A percentile compares a stretch with the other conserved stretches of the same genome.
Evolutionary conservation across 2,888 invertebrate species (phyloP).

Genomic region (Sturmia bella): DNA sequence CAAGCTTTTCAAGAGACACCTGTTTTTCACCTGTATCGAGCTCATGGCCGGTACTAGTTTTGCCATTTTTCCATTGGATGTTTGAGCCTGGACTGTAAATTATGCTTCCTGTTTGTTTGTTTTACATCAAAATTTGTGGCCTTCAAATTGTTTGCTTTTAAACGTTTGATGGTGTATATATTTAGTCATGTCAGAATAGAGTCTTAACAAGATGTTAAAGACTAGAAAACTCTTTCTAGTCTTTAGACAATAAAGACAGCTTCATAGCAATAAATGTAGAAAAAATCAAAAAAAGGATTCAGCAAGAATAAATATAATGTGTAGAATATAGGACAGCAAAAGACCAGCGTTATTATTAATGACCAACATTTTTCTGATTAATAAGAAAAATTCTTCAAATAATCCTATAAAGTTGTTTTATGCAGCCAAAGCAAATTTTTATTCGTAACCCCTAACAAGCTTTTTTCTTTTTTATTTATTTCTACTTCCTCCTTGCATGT

Average conservation of each 20-base stretch:
- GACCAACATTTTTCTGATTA: slow-evolving; percentile 16
- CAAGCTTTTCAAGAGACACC: neutral
- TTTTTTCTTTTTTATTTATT: no score
- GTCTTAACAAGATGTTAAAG: slow-evolving; percentile 44
- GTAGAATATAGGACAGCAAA: slow-evolving; percentile 6
- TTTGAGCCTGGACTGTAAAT: neutral
- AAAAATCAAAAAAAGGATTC: neutral
- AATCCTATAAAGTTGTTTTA: neutral
- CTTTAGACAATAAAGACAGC: slow-evolving; percentile 44
- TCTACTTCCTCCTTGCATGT: no score
- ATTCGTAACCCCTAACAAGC: no score
- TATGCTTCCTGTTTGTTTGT: neutral
- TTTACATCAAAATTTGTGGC: neutral
- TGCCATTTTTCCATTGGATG: slow-evolving; percentile 21
- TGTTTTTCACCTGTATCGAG: no score
- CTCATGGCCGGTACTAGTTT: neutral
- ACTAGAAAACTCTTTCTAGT: slow-evolving; percentile 19
- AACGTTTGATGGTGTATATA: slow-evolving; percentile 8
- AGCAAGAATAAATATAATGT: neutral
- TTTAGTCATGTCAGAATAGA: slow-evolving; percentile 15
- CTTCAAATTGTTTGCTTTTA: slow-evolving; percentile 15
- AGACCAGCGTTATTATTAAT: slow-evolving; percentile 25
- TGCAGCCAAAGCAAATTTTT: no score
- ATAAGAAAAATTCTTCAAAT: slow-evolving; percentile 19
- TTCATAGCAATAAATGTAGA: neutral